Base-by-base conservation (phyloP, 1,140 invertebrate species). In the Achatina immaculata region DNA sequence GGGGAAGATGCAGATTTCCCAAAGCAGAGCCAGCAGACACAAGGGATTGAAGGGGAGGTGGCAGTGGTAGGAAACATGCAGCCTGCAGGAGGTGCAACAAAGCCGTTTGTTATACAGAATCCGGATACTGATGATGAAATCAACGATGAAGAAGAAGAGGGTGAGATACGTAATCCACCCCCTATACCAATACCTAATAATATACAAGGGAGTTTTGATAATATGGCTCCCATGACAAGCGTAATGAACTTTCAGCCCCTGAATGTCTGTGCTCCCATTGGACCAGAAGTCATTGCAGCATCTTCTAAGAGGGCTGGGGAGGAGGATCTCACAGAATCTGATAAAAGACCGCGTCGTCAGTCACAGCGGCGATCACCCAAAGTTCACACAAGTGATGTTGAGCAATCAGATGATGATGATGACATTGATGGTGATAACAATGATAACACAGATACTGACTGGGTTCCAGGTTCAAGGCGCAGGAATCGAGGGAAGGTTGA, bases 31-130 rank as follows among this genome's bases (percentile, higher is more conserved):
- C 42, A 51, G 43, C 71, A 73, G 19, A n/a, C 36, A 40, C 36
- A 40, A 69, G 42, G 1, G n/a, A 24, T 28, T 51, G 42, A 34
- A 48, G 1, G 11, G 3, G 28, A 40, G 28, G 4, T 1, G n/a
- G 21, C 14, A 28, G 71, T 48, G 6, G 19, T 14, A 9, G 28
- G 14, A 14, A 16, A 0, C 34, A 6, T 69, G 21, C 72, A 74
- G 42, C 55, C 34, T 24, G 51, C 24, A 38, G 74, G 28, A 14
- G 34, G 51, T 1, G 1, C 14, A 31, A 28, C 51, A 65, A 80
- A 72, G 55, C 68, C 78, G 28, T 80, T 80, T 80, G 78, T 80
- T 48, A 80, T 80, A 14, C 78, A 71, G 42, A 80, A 80, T 48
- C 78, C 78, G 36, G 78, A 80, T 34, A 80, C 78, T 34, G 78